phyloP scores from a whole-genome alignment of 2,113 vertebrate species.

The Thalassoma bifasciatum region DNA sequence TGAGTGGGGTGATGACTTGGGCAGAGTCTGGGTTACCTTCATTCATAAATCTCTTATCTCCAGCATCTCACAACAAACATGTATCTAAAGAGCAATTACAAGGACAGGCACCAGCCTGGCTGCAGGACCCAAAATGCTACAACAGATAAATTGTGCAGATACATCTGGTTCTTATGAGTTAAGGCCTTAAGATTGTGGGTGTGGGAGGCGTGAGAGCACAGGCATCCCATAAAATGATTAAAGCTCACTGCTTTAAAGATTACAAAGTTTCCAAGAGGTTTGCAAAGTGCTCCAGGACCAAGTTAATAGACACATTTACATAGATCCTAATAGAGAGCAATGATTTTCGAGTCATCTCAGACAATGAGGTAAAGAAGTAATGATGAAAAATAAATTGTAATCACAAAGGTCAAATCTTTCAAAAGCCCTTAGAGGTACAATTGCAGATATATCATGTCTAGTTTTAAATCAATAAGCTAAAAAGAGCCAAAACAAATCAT shows the following conservation, averaged over 20 bases:
- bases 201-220: constrained; percentile 60
- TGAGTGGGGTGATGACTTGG: constrained; percentile 55
- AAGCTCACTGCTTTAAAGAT: constrained; percentile 51
- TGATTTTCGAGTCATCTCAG: background rate
- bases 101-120: constrained; percentile 40
- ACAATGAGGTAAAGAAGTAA: constrained; percentile 1
- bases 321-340: background rate
- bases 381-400: constrained; percentile 1
- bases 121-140: constrained; percentile 57
- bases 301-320: background rate
- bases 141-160: constrained; percentile 78
- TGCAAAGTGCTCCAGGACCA: constrained; percentile 9
- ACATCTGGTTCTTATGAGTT: constrained; percentile 80
- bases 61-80: constrained; percentile 51
- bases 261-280: constrained; percentile 52
- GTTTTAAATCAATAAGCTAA: constrained; percentile 41
- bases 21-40: constrained; percentile 19
- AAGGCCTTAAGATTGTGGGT: constrained; percentile 51
- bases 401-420: background rate
- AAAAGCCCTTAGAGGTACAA: background rate
- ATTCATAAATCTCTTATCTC: constrained; percentile 20
- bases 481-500: constrained; percentile 42
- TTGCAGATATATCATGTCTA: background rate
- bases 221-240: constrained; percentile 58
- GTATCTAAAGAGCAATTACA: constrained; percentile 38